These are phyloP conservation scores for Sebastes trivittatus DNA, from an alignment of 2,797 vertebrate species.

Conservation along the genomic window DNA sequence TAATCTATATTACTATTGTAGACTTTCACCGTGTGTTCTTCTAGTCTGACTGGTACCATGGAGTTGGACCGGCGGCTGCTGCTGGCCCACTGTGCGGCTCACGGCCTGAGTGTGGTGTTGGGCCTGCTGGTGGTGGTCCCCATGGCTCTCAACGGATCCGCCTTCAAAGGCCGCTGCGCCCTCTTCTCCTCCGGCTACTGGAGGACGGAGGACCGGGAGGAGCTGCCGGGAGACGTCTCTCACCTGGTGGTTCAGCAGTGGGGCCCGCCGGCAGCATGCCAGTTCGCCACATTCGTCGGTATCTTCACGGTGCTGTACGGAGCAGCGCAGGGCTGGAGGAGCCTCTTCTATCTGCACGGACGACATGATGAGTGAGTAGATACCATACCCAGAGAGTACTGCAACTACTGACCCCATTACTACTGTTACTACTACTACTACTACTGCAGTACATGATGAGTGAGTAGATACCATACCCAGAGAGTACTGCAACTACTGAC, in stretches of 20 bases:
- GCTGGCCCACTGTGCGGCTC: constrained; percentile 81
- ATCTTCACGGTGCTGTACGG: constrained; percentile 86
- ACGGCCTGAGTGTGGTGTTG: constrained; percentile 78
- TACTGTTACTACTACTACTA: too few species aligned
- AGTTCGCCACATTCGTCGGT: constrained; percentile 85
- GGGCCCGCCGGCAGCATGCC: constrained; percentile 84
- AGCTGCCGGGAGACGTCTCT: constrained; percentile 45
- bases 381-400: too few species aligned
- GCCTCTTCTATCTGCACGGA: constrained; percentile 84
- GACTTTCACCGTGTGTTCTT: neutral
- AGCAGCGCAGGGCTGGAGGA: constrained; percentile 85
- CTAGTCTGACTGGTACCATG: constrained; percentile 56
- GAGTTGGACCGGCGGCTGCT: constrained; percentile 82
- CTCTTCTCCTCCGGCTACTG: constrained; percentile 84
- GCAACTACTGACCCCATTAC: too few species aligned
- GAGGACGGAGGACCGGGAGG: constrained; percentile 69
- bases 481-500: too few species aligned
- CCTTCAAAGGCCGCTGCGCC: constrained; percentile 85
- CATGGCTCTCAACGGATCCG: constrained; percentile 84
- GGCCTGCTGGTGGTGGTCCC: constrained; percentile 84
- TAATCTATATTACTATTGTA: fast-evolving
- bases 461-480: neutral
- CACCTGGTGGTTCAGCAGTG: constrained; percentile 82
- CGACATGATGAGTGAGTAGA: constrained; percentile 84
- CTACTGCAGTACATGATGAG: too few species aligned